phyloP scores from a whole-genome alignment of 2,888 invertebrate species.

The Aleiodes testaceus region DNA sequence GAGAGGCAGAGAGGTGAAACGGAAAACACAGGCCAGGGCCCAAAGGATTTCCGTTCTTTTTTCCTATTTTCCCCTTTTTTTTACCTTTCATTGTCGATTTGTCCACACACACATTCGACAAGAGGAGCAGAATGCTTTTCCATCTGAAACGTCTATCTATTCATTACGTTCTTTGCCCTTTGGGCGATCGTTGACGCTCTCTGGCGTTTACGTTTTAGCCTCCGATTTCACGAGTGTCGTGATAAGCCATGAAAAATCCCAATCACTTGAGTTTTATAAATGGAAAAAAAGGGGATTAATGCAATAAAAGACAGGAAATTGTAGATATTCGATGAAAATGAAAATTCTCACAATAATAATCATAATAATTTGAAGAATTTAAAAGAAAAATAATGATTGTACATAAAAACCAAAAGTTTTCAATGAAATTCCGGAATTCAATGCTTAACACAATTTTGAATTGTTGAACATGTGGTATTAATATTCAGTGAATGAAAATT shows the following conservation, averaged over 20 bases:
- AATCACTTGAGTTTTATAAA: constrained; percentile 1
- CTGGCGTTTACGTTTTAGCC: not conserved
- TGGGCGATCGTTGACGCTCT: constrained; percentile 3
- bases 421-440: not conserved
- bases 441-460: constrained; percentile 16
- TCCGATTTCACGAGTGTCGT: constrained; percentile 13
- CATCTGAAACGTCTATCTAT: constrained; percentile 22
- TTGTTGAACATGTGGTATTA: constrained; percentile 4
- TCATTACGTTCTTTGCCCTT: constrained; percentile 27
- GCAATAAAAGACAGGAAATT: constrained; percentile 2
- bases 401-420: not conserved
- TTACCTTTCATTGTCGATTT: not conserved
- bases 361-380: too few species aligned
- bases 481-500: constrained; percentile 15
- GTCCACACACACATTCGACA: constrained; percentile 12
- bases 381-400: too few species aligned
- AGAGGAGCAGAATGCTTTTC: constrained; percentile 14
- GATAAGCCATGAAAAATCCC: constrained; percentile 31
- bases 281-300: not conserved
- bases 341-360: too few species aligned
- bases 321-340: constrained; percentile 3
- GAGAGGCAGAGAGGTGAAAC: not conserved
- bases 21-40: constrained; percentile 11
- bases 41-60: constrained; percentile 10
- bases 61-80: not conserved